phyloP scores from a whole-genome alignment of 2,888 invertebrate species.

The Syrista parreyssii region DNA sequence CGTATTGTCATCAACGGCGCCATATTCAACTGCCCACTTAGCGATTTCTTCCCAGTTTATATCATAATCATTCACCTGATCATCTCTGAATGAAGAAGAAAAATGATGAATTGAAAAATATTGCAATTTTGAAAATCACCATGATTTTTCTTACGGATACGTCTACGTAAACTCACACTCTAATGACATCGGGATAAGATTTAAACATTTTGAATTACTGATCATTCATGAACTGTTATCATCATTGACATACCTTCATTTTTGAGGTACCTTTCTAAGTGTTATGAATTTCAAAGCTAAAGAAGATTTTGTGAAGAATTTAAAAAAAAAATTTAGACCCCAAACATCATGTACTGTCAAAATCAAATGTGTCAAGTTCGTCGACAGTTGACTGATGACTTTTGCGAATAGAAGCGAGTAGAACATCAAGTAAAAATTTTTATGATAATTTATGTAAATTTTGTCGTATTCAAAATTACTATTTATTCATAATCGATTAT shows the following conservation, averaged over 20 bases:
- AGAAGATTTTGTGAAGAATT: background rate
- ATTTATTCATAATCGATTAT: background rate
- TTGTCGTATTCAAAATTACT: background rate
- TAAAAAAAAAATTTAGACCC: background rate
- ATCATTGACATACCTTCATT: background rate
- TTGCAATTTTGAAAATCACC: background rate
- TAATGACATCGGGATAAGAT: background rate
- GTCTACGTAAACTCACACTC: background rate
- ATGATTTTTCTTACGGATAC: background rate
- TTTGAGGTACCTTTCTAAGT: background rate
- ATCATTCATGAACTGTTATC: background rate
- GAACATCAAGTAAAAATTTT: background rate
- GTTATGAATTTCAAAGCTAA: background rate
- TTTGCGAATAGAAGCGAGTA: background rate
- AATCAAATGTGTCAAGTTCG: background rate
- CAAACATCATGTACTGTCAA: background rate
- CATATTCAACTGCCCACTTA: slow-evolving; percentile 19
- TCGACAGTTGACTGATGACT: slow-evolving; percentile 2
- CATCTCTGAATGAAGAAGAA: background rate
- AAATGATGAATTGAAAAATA: background rate
- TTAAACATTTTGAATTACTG: background rate
- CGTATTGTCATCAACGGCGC: background rate
- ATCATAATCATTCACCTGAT: background rate
- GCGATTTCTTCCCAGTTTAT: slow-evolving; percentile 18
- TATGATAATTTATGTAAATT: background rate